Percentiles rank a stretch among this genome's conserved stretches.
phyloP scores from a whole-genome alignment of 2,797 vertebrate species.

The Capromys pilorides region DNA sequence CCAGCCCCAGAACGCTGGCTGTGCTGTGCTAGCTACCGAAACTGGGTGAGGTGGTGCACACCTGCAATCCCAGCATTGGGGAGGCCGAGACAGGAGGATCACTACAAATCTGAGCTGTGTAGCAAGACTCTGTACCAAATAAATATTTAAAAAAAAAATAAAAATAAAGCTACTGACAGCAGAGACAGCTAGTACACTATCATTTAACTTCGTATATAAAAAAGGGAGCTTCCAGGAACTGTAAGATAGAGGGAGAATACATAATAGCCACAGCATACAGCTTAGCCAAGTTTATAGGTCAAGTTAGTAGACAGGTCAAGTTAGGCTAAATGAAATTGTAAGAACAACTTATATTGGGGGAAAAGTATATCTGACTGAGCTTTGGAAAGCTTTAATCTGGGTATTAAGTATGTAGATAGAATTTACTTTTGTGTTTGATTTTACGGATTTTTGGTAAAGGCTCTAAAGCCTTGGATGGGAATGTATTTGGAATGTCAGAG shows the following conservation, averaged over 20 bases:
- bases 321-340: slow-evolving; percentile 41
- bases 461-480: neutral
- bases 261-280: neutral
- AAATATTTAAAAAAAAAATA: no score
- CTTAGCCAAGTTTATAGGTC: neutral
- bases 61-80: no score
- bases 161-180: neutral
- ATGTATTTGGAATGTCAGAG: neutral
- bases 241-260: neutral
- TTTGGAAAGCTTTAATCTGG: neutral
- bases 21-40: no score
- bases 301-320: neutral
- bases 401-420: neutral
- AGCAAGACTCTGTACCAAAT: no score
- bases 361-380: neutral
- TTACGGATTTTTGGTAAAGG: slow-evolving; percentile 1
- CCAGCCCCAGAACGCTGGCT: no score
- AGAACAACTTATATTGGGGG: neutral
- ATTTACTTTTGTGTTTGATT: slow-evolving; percentile 7
- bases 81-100: no score
- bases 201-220: slow-evolving; percentile 17
- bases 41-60: no score
- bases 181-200: neutral
- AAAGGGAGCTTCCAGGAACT: neutral
- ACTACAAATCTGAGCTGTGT: no score